Base-by-base conservation (phyloP, 2,113 vertebrate species). In the Acrocephalus arundinaceus region DNA sequence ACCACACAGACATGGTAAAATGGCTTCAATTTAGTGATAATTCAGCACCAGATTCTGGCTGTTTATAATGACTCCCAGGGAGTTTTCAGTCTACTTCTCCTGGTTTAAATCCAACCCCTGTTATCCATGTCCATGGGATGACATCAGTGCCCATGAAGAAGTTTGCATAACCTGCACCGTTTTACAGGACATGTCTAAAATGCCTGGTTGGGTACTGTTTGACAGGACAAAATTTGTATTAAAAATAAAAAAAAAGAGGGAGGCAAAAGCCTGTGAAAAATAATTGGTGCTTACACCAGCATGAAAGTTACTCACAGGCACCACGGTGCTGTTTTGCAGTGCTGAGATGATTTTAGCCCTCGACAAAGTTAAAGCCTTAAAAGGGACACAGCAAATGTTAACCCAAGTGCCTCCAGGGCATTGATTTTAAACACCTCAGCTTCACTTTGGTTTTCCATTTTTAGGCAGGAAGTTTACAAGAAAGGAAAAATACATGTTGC, bases 391-490 rank as follows among this genome's bases (percentile, higher is more conserved):
- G 84, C 78, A 89, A 95, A 87, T 80, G 20, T 66, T 61, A 85
- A 51, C 83, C 77, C 72, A 93, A 73, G 2, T 58, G 33, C 84
- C 91, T 92, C 82, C n/a, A n/a, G 45, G 78, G 72, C 77, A 92
- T 65, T 94, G 94, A 93, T 91, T 97, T 97, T 89, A 97, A 89
- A 94, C 89, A 89, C 85, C 46, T 93, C 73, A 82, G 66, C 41
- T 82, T 72, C 75, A 37, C 94, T 97, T 96, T 94, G 91, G 78
- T 37, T 97, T 98, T 97, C 94, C 91, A 91, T 27, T 97, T 97
- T 95, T 90, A 90, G 83, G 70, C 82, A 97, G 87, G 87, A 93
- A 94, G 75, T 79, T 82, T 96, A 57, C 93, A 41, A 88, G 84
- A 62, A 92, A 91, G 55, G 93, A 89, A 90, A 77, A 72, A 31